Evolutionary conservation across 2,113 vertebrate genomes (phyloP).

Genomic region (Acrocephalus kingi): DNA sequence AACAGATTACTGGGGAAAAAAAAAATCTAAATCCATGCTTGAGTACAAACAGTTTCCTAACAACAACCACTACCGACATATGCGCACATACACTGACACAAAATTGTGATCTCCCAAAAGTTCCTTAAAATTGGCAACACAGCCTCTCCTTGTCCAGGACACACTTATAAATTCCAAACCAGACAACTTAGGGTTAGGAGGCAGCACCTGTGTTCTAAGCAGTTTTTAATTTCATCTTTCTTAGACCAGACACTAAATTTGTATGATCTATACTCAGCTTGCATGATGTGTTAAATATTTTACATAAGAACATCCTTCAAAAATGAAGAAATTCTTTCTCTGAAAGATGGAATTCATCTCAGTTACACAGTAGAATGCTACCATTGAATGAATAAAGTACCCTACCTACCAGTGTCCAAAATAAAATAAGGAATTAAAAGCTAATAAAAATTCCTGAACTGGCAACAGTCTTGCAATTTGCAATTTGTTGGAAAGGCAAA

Average conservation of each 20-base stretch:
- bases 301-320: not conserved
- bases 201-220: not conserved
- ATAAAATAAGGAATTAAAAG: not conserved
- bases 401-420: not conserved
- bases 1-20: not conserved
- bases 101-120: not conserved
- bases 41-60: slow-evolving; percentile 43
- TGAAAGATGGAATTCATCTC: not conserved
- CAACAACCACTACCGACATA: not conserved
- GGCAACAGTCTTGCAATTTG: not conserved
- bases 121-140: not conserved
- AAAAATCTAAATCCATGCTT: not conserved
- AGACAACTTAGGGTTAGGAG: not conserved
- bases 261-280: not conserved
- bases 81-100: not conserved
- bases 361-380: not conserved
- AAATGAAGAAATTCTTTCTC: not conserved
- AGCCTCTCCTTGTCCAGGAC: not conserved
- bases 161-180: not conserved
- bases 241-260: not conserved
- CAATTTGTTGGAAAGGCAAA: not conserved
- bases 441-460: not conserved
- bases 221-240: not conserved
- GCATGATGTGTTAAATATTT: not conserved
- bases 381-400: not conserved